Percentiles rank a stretch among this genome's conserved stretches.
These are phyloP conservation scores for Lepidocyrtoides sp. DNA, from an alignment of 2,888 invertebrate species.

Conservation along the genomic window DNA sequence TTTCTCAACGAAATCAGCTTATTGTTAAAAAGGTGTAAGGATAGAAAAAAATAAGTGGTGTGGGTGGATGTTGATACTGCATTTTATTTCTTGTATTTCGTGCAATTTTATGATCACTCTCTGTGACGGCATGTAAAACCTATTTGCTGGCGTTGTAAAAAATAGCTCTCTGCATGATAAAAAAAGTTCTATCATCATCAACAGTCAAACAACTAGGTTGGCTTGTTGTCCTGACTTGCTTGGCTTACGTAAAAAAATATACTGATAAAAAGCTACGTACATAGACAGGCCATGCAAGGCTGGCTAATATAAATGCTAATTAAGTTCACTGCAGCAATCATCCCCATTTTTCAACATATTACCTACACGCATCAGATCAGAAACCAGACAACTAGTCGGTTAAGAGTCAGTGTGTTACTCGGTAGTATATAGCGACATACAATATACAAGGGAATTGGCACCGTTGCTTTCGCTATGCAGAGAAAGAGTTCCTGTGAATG, in stretches of 20 bases:
- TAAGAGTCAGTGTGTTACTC: conserved; percentile 30
- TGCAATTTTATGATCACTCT: conserved; percentile 54
- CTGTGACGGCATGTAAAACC: conserved; percentile 54
- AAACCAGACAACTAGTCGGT: not conserved
- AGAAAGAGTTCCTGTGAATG: conserved; percentile 23
- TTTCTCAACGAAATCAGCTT: conserved; percentile 32
- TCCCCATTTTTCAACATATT: conserved; percentile 49
- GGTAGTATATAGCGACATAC: not conserved
- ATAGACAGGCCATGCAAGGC: not conserved
- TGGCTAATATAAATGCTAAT: conserved; percentile 67
- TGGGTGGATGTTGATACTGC: conserved; percentile 29
- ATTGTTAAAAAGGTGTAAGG: conserved; percentile 3
- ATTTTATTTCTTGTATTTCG: not conserved
- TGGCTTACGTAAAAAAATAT: not conserved
- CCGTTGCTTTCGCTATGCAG: not conserved
- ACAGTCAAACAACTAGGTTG: not conserved
- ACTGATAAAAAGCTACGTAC: not conserved
- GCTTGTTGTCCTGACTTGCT: not conserved
- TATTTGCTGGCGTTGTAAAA: not conserved
- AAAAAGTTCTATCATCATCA: conserved; percentile 9
- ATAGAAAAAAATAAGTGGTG: conserved; percentile 11
- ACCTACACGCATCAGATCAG: conserved; percentile 36
- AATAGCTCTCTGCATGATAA: not conserved
- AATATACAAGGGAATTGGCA: conserved; percentile 11
- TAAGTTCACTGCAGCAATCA: conserved; percentile 64